Evolutionary conservation across 2,888 invertebrate genomes (phyloP), one percentile per base, ranked within the genome.

Genomic region (Cerastis rubricosa): DNA sequence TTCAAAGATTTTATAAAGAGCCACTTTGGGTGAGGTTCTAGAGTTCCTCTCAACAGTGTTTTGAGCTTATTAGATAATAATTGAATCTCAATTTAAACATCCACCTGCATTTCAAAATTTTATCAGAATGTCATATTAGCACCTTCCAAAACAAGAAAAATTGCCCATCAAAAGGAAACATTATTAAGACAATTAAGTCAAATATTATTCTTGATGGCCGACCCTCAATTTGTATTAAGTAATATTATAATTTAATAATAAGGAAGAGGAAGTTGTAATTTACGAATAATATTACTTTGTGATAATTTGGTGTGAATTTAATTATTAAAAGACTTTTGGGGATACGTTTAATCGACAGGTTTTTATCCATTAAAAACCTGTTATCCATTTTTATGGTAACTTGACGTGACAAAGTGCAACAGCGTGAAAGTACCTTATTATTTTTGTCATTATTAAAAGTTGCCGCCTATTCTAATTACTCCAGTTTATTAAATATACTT

Each of bases 111-210:
- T 51, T 51, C 22, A 49, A 8, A 22, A 49, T 49, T 49, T 49
- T 49, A 49, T 22, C 49, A 49, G 3, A 12, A 45, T 45, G 45
- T 45, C 14, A 0, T 45, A 45, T 4, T 45, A 14, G 12, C 14
- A 45, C 45, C 14, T 45, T 4, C 0, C 14, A 45, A 45, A 45
- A 7, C 14, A 14, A 0, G 45, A 54, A 54, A 54, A 59, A 17
- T 59, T 1, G 3, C 9, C 29, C 29, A n/a, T n/a, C n/a, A n/a
- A n/a, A n/a, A n/a, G n/a, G n/a, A n/a, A n/a, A n/a, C n/a, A n/a
- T n/a, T n/a, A n/a, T n/a, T n/a, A n/a, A n/a, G 75, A 78, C 80
- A 85, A 83, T 85, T 54, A 67, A 75, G 43, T 75, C 61, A 65
- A 79, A 77, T 74, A 76, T 84, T 76, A 78, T 72, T 82, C 69